These are phyloP conservation scores for Syritta pipiens DNA, from an alignment of 2,888 invertebrate species.

Conservation along the genomic window DNA sequence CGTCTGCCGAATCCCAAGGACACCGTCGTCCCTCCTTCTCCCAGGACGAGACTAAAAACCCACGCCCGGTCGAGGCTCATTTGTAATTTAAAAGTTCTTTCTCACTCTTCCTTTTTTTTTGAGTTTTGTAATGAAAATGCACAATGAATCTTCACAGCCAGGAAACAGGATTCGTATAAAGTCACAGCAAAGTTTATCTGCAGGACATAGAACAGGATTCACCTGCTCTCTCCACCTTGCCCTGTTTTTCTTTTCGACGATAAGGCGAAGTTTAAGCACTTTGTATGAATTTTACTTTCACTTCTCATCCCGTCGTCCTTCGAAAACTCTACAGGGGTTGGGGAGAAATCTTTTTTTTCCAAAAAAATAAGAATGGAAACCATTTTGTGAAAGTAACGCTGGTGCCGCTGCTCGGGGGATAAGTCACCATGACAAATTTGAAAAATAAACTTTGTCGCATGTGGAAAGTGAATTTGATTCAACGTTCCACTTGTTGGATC, in stretches of 20 bases:
- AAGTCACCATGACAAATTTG: constrained; percentile 52
- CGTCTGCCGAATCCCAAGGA: too few relatives aligned
- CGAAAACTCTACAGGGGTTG: too few relatives aligned
- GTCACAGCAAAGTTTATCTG: constrained; percentile 22
- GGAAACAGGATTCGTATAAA: neutral
- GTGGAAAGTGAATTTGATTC: constrained; percentile 41
- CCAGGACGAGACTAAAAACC: neutral
- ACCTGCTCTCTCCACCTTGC: too few relatives aligned
- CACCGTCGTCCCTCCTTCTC: neutral
- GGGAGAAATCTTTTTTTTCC: neutral
- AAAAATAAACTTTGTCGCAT: constrained; percentile 52
- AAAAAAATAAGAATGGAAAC: too few relatives aligned
- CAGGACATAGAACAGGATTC: neutral
- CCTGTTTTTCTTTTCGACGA: too few relatives aligned
- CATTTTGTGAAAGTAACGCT: constrained; percentile 23
- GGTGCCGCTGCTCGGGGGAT: neutral
- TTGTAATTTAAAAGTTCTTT: neutral
- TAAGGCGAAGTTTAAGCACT: constrained; percentile 46
- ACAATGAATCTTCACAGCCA: neutral
- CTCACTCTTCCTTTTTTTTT: neutral
- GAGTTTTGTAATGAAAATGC: constrained; percentile 1
- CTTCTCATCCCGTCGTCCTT: neutral
- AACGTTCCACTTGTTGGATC: constrained; percentile 5
- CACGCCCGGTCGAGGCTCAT: neutral
- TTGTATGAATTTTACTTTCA: constrained; percentile 21